Evolutionary conservation across 1,140 invertebrate species (phyloP).

Genomic region (Brachionus manjavacas): DNA sequence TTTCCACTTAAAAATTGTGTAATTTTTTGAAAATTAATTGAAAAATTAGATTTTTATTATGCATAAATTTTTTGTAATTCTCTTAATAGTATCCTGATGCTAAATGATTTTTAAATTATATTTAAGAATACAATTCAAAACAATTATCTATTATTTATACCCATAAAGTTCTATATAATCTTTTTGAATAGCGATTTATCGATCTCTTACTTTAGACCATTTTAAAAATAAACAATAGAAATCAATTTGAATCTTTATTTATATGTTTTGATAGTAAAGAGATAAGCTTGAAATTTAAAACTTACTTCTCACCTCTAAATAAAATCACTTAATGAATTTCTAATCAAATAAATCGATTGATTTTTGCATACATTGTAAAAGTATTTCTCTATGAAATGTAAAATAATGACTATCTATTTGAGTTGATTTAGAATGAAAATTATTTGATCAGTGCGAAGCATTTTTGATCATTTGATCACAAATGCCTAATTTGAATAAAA

Average conservation of each 20-base stretch:
- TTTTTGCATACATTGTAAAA: neutral
- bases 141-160: neutral
- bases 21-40: neutral
- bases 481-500: neutral
- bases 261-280: neutral
- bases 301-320: neutral
- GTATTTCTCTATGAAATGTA: conserved; percentile 4
- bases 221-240: neutral
- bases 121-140: neutral
- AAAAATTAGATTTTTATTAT: neutral
- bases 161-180: neutral
- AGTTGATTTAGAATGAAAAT: neutral
- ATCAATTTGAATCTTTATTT: neutral
- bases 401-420: neutral
- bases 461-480: neutral
- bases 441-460: neutral
- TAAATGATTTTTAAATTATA: neutral
- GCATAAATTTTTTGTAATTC: neutral
- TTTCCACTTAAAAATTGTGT: neutral
- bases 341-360: neutral
- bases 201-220: neutral
- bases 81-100: neutral
- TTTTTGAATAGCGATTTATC: neutral
- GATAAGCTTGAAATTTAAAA: neutral
- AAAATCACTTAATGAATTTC: neutral